Base-by-base conservation (phyloP, 2,888 invertebrate species). In the Erebia aethiops region DNA sequence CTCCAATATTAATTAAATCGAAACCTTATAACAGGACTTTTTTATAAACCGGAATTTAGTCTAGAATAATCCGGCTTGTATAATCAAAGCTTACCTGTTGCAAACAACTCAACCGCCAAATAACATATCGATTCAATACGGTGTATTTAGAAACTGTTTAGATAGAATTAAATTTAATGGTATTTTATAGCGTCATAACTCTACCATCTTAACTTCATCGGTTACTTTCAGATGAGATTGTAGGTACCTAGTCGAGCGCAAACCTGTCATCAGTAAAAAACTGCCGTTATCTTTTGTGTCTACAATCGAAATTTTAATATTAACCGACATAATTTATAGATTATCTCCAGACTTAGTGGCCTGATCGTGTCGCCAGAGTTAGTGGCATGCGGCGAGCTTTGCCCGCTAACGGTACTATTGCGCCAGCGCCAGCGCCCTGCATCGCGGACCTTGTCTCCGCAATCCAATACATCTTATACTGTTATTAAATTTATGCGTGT, bases 401-500 rank as follows among this genome's bases (percentile, higher is more conserved):
- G 79, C 80, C 78, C 80, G 76, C 78, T 91, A 91, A 91, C 91
- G 91, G 92, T 86, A 89, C 84, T 73, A 66, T 69, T 76, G 82
- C 79, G 83, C 71, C 51, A 43, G 82, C 84, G 82, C 79, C 82
- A 83, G 84, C 84, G 90, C 89, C 89, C 91, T 89, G 86, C 86
- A 85, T 83, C 82, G 85, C 83, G 84, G 87, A 84, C 86, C 84
- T 81, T 85, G 87, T 86, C 89, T 88, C 85, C 84, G 88, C 87
- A 87, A 89, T 87, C 85, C 86, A 85, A 91, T 90, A 91, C 86
- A 88, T 90, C 90, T 90, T 89, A 88, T 90, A 89, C 88, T 90
- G 89, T 90, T 90, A 90, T 90, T 90, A 90, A 90, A 88, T 88
- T 87, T 87, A 88, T 89, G 86, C 87, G 84, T 84, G 81, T 71